Evolutionary conservation across 2,888 invertebrate species (phyloP).

Genomic region (Dryobota labecula): DNA sequence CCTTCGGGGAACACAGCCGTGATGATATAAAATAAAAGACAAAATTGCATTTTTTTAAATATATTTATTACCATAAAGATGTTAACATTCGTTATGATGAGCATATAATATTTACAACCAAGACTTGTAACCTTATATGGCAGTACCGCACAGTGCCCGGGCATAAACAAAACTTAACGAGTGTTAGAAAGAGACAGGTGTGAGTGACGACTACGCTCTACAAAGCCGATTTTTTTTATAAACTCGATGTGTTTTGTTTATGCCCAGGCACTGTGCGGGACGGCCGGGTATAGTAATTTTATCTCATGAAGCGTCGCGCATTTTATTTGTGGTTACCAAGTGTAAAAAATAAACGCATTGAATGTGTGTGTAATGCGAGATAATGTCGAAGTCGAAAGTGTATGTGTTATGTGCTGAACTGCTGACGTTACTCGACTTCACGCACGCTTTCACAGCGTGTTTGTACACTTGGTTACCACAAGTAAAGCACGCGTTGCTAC

Average conservation of each 20-base stretch:
- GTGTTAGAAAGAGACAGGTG: background rate
- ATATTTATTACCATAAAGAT: conserved; percentile 43
- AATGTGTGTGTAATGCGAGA: too few relatives aligned
- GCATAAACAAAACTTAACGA: background rate
- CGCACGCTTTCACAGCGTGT: too few relatives aligned
- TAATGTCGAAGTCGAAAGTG: too few relatives aligned
- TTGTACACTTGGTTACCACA: too few relatives aligned
- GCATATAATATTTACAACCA: conserved; percentile 46
- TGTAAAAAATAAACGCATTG: too few relatives aligned
- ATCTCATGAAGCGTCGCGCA: too few relatives aligned
- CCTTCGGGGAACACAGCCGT: too few relatives aligned
- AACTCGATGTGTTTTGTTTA: background rate
- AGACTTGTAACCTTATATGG: conserved; percentile 32
- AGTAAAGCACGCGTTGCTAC: too few relatives aligned
- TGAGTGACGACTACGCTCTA: background rate
- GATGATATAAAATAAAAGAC: conserved; percentile 32
- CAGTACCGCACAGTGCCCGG: conserved; percentile 5
- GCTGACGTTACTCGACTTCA: too few relatives aligned
- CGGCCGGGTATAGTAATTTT: too few relatives aligned
- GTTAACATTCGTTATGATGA: conserved; percentile 48
- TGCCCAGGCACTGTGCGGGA: background rate
- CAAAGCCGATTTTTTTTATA: background rate
- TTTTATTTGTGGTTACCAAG: too few relatives aligned
- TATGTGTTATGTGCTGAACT: too few relatives aligned
- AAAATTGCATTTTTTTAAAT: conserved; percentile 15